Evolutionary conservation across 2,797 vertebrate species (phyloP), one percentile per base, ranked within the genome.

Genomic region (Gouania willdenowi): DNA sequence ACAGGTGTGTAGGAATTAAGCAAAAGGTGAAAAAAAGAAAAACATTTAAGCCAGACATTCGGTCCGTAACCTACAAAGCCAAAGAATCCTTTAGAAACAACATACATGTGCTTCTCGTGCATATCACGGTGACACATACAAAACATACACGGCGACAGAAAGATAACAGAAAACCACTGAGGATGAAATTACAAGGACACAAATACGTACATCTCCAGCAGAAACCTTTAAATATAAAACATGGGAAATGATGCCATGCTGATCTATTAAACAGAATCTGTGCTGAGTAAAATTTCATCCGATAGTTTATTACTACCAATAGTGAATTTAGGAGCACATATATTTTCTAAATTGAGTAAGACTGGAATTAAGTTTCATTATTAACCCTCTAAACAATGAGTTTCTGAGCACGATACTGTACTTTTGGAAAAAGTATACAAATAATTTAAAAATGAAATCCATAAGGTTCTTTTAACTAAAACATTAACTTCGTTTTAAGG

Each of bases 211-310:
- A 41, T 48, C 24, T 29, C 4, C 13, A 39, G 52, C 28, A 51
- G 10, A 51, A 47, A 8, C 43, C 26, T 21, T 52, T 27, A 32
- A 36, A 51, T 47, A 52, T 14, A 66, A 24, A 53, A 60, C 42
- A 63, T 44, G 58, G 32, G 42, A 66, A 36, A 59, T 66, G 57
- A 57, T 37, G 26, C 67, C 79, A 85, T 84, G 79, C 79, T 74
- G 76, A 34, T 77, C 71, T 66, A 68, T 62, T 69, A 49, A 56
- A 42, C 45, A 77, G 75, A 69, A 43, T 54, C 37, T 23, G 55
- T 32, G 58, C 83, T 65, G 66, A 71, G 44, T 36, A 21, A 43
- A n/a, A n/a, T n/a, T n/a, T n/a, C n/a, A n/a, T n/a, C n/a, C n/a
- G n/a, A n/a, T n/a, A n/a, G n/a, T n/a, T n/a, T n/a, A n/a, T n/a